phyloP scores from a whole-genome alignment of 2,797 vertebrate genomes.

The Typhlichthys eigenmanni region DNA sequence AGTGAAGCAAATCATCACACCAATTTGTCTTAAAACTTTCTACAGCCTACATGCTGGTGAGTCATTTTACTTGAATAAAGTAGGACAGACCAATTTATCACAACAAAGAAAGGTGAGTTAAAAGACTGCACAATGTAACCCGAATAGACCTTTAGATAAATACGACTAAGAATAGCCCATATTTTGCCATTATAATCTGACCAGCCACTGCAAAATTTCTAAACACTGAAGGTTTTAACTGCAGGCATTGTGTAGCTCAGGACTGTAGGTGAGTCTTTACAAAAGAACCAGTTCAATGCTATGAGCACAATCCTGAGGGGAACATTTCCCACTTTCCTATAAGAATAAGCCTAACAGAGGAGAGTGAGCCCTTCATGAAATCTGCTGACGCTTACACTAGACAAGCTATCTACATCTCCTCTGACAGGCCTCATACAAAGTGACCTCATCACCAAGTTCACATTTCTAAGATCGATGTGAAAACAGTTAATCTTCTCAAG shows the following conservation, averaged over 20 bases:
- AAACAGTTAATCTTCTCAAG: slow-evolving; percentile 40
- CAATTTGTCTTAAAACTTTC: background rate
- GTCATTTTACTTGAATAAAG: slow-evolving; percentile 5
- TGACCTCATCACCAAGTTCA: slow-evolving; percentile 56
- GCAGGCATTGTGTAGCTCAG: slow-evolving; percentile 8
- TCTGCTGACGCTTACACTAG: slow-evolving; percentile 21
- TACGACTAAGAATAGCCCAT: background rate
- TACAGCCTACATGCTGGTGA: background rate
- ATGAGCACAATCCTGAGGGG: slow-evolving; percentile 15
- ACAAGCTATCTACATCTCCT: slow-evolving; percentile 31
- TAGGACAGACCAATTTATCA: slow-evolving; percentile 7
- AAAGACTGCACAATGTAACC: slow-evolving; percentile 14
- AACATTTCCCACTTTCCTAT: slow-evolving; percentile 27
- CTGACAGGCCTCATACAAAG: slow-evolving; percentile 55
- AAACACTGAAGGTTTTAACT: background rate
- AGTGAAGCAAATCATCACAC: background rate
- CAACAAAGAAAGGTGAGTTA: slow-evolving; percentile 1
- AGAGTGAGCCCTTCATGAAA: slow-evolving; percentile 27
- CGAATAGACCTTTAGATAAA: background rate
- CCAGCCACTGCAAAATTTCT: background rate
- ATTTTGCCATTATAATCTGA: background rate
- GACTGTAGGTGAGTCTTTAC: background rate
- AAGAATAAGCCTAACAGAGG: slow-evolving; percentile 14
- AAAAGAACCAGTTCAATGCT: slow-evolving; percentile 11
- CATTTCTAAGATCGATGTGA: slow-evolving; percentile 49